Evolutionary conservation across 2,113 vertebrate species (phyloP).

Genomic region (Megaceryle maxima): DNA sequence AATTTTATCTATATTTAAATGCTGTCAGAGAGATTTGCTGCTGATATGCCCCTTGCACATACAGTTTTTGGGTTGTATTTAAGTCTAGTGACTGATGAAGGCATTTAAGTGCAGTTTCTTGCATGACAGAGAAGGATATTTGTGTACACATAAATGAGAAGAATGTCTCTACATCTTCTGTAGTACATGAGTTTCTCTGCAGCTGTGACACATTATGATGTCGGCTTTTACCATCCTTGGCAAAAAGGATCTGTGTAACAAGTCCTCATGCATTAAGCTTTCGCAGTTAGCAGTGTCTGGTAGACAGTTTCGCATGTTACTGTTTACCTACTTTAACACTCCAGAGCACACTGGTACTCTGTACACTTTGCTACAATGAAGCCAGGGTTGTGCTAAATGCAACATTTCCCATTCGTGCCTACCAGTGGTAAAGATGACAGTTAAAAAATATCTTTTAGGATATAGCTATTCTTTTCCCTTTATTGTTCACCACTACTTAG

Average conservation of each 20-base stretch:
- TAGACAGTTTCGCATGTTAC: not conserved
- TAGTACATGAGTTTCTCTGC: not conserved
- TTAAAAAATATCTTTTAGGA: not conserved
- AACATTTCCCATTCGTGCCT: not conserved
- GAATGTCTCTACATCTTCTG: not conserved
- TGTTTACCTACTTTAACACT: not conserved
- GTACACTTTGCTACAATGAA: not conserved
- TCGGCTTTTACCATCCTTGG: not conserved
- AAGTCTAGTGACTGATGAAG: not conserved
- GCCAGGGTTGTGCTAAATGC: not conserved
- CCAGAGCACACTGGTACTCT: not conserved
- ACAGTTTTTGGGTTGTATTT: not conserved
- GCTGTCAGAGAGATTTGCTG: not conserved
- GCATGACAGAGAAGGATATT: not conserved
- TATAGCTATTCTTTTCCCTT: not conserved
- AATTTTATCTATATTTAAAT: not conserved
- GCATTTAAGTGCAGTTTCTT: not conserved
- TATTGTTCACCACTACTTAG: not conserved
- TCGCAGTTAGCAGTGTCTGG: not conserved
- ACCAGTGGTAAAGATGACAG: not conserved
- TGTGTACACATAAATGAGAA: not conserved
- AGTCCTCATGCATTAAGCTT: not conserved
- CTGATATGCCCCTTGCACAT: not conserved
- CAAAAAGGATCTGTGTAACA: not conserved
- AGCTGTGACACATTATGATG: not conserved